Base-by-base conservation (phyloP, 2,113 vertebrate species). In the Megaptera novaeangliae region DNA sequence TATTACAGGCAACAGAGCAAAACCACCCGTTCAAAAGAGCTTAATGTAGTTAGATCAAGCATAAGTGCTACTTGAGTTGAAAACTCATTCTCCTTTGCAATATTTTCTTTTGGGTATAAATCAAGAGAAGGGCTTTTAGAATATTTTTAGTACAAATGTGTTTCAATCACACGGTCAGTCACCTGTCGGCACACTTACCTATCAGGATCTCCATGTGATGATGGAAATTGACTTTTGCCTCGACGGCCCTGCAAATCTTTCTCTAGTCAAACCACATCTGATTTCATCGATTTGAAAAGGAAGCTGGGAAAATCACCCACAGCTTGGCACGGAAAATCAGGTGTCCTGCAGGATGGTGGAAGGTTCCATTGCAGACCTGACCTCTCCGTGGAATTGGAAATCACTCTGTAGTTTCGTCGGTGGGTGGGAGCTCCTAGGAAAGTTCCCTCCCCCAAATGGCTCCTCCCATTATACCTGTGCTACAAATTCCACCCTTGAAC, bases 111-210 rank as follows among this genome's bases (percentile, higher is more conserved):
- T 2, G 90, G 82, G 61, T 52, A 29, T 95, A 91, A 95, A 97
- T 97, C 96, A 94, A 82, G 88, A 93, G 55, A 82, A 96, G 77
- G 77, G 82, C 97, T 96, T 97, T 97, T 49, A 66, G 82, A 96
- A 95, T 71, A 75, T 41, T 94, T 94, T 94, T 55, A 81, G 69
- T 81, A 21, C 31, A 10, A 91, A 78, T 36, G 63, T 13, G 63
- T 87, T 91, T 91, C 86, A 15, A 17, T 95, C 89, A 12, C 57
- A 1, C 3, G 93, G 81, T 80, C 59, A 46, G 46, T 87, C 83
- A 74, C 72, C 3, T 7, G 91, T 63, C 0, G 2, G 44, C n/a
- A 7, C 0, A 49, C 74, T 63, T 27, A 68, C 64, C 31, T 4
- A 72, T 81, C 31, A 39, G 18, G 88, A 15, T 63, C 29, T 8